These are phyloP conservation scores for Tetramorium alpestre DNA, from an alignment of 1,140 invertebrate genomes.

Conservation along the genomic window DNA sequence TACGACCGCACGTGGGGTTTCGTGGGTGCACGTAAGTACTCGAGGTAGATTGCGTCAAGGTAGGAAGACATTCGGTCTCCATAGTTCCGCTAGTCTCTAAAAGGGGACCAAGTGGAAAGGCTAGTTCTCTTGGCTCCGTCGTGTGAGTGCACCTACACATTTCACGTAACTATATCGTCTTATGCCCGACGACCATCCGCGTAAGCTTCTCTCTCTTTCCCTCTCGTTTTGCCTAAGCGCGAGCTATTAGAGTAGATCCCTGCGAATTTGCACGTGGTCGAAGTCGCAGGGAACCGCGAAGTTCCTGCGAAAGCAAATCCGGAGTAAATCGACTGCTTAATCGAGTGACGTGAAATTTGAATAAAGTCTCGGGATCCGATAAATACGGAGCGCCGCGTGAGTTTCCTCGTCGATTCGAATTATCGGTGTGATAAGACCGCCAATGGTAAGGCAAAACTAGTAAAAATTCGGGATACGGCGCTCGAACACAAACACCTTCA, in stretches of 20 bases:
- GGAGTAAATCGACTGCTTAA: constrained; percentile 75
- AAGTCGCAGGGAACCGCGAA: constrained; percentile 66
- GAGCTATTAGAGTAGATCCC: constrained; percentile 72
- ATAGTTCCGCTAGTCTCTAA: constrained; percentile 24
- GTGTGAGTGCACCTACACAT: constrained; percentile 35
- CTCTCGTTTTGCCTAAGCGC: constrained; percentile 62
- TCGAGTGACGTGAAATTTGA: constrained; percentile 75
- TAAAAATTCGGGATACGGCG: neutral
- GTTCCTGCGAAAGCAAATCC: constrained; percentile 72
- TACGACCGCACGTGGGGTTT: constrained; percentile 58
- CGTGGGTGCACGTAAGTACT: constrained; percentile 66
- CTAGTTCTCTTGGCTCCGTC: constrained; percentile 50
- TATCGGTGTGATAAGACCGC: constrained; percentile 27
- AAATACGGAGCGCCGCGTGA: constrained; percentile 41
- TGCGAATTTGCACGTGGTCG: constrained; percentile 72
- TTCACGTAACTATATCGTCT: neutral
- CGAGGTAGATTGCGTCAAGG: constrained; percentile 71
- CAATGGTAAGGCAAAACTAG: neutral
- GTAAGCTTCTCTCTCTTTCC: neutral
- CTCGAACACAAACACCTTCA: neutral
- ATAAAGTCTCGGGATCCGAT: constrained; percentile 70
- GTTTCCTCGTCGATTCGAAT: constrained; percentile 40
- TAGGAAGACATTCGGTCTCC: constrained; percentile 68
- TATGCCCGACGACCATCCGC: neutral
- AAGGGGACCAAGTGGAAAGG: constrained; percentile 48